phyloP scores from a whole-genome alignment of 2,797 vertebrate genomes.

The Pelodytes ibericus region DNA sequence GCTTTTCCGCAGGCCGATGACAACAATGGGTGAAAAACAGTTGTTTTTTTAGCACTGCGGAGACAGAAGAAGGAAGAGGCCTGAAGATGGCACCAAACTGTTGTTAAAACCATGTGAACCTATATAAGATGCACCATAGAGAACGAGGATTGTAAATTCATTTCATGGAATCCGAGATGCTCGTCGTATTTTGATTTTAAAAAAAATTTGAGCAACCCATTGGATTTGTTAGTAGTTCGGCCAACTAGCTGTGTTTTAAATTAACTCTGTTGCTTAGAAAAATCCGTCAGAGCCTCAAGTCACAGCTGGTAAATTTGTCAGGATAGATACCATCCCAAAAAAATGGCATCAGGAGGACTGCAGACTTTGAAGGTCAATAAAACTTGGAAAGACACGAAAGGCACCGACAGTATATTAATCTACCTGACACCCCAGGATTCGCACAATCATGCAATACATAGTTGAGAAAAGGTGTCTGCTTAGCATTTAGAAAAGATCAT shows the following conservation, averaged over 20 bases:
- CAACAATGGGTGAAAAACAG: conserved; percentile 63
- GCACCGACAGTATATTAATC: not conserved
- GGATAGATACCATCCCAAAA: conserved; percentile 9
- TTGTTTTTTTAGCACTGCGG: conserved; percentile 60
- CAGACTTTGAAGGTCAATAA: not conserved
- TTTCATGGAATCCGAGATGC: conserved; percentile 21
- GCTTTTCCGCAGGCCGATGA: conserved; percentile 63
- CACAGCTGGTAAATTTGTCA: conserved; percentile 21
- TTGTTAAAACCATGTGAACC: conserved; percentile 17
- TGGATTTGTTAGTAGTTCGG: conserved; percentile 33
- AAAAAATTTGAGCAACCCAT: conserved; percentile 26
- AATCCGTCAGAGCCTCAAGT: conserved; percentile 15
- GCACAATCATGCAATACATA: too few relatives aligned
- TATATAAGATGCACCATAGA: conserved; percentile 25
- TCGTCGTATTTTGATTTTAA: conserved; percentile 45
- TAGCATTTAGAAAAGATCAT: too few relatives aligned
- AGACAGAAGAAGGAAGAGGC: conserved; percentile 20
- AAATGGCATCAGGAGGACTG: not conserved
- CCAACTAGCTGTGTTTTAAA: conserved; percentile 51
- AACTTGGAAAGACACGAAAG: conserved; percentile 12
- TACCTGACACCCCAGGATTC: conserved; percentile 2
- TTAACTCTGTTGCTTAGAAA: conserved; percentile 26
- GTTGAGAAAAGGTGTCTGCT: too few relatives aligned
- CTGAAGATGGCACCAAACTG: conserved; percentile 59
- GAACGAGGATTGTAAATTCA: conserved; percentile 1